Evolutionary conservation across 1,140 invertebrate species (phyloP).

Genomic region (Pinna nobilis): DNA sequence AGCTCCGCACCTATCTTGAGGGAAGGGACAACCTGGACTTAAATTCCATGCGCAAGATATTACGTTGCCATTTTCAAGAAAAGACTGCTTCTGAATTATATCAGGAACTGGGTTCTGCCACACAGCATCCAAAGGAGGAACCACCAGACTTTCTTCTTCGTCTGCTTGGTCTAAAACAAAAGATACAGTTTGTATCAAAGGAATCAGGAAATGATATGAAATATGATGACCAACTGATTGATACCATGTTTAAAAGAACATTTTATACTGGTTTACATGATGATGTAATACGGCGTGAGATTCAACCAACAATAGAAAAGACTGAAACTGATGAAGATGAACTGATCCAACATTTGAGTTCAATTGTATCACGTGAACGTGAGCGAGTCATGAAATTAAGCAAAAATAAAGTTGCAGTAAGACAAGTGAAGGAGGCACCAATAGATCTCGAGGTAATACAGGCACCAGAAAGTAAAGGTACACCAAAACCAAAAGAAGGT

Average conservation of each 20-base stretch:
- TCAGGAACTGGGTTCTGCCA: slow-evolving; percentile 12
- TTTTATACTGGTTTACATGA: slow-evolving; percentile 6
- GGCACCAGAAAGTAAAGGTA: not conserved
- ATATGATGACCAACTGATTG: slow-evolving; percentile 9
- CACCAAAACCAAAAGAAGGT: slow-evolving; percentile 13
- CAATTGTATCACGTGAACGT: not conserved
- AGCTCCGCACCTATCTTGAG: slow-evolving; percentile 29
- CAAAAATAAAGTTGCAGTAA: not conserved
- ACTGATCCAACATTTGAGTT: not conserved
- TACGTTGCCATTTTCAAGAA: slow-evolving; percentile 29
- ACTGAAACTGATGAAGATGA: not conserved
- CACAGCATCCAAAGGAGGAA: slow-evolving; percentile 9
- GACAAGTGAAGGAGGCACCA: not conserved
- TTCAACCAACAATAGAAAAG: slow-evolving; percentile 2
- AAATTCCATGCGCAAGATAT: not conserved
- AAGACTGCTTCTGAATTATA: slow-evolving; percentile 32
- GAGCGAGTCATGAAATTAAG: not conserved
- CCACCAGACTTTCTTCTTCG: slow-evolving; percentile 21
- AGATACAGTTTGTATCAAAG: slow-evolving; percentile 23
- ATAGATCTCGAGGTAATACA: not conserved
- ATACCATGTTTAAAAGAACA: not conserved
- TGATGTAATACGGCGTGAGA: slow-evolving; percentile 5
- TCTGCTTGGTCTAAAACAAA: slow-evolving; percentile 19
- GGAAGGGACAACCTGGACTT: slow-evolving; percentile 13
- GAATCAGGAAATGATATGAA: slow-evolving; percentile 12